Percentiles rank a stretch among this genome's conserved stretches.
These are phyloP conservation scores for Chaetura pelagica DNA, from an alignment of 2,113 vertebrate genomes.

Conservation along the genomic window DNA sequence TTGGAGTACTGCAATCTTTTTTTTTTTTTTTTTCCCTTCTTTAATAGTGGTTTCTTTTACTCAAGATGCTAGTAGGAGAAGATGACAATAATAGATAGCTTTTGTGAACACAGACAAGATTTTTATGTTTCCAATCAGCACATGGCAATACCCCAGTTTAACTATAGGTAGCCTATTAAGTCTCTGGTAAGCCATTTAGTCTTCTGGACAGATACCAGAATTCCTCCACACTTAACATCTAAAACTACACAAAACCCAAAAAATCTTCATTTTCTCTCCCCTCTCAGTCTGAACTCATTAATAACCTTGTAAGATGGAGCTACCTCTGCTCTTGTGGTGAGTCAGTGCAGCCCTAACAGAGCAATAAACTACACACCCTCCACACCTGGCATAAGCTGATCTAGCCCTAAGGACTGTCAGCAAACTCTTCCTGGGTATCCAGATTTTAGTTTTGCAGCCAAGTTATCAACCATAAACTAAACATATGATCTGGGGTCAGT, in stretches of 20 bases:
- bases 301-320: neutral
- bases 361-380: rapidly evolving
- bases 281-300: neutral
- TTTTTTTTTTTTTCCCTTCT: neutral
- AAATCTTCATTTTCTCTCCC: neutral
- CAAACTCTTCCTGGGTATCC: neutral
- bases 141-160: neutral
- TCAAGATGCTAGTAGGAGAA: neutral
- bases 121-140: neutral
- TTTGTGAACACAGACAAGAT: neutral
- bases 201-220: neutral
- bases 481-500: neutral
- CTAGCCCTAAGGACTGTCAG: neutral
- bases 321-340: neutral
- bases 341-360: neutral
- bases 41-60: neutral
- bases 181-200: neutral
- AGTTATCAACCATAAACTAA: neutral
- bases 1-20: neutral
- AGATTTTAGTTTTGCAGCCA: neutral
- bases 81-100: neutral
- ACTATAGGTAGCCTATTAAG: neutral
- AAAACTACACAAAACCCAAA: neutral
- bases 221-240: neutral
- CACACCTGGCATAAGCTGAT: neutral